phyloP scores from a whole-genome alignment of 2,797 vertebrate genomes.

The Petrocephalus schoutedeni region DNA sequence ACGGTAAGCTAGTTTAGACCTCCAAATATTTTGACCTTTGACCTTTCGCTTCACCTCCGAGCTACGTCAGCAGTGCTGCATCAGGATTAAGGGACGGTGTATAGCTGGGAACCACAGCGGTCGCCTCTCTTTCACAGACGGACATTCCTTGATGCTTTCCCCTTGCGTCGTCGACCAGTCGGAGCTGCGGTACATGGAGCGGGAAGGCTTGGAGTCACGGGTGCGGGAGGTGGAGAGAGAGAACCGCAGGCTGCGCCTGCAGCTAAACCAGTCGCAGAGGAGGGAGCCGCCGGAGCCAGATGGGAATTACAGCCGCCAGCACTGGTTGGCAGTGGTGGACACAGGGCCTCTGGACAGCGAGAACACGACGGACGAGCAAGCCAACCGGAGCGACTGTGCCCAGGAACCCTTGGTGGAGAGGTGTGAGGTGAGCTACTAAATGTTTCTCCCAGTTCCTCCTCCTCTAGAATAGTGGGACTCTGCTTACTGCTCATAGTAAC shows the following conservation, averaged over 20 bases:
- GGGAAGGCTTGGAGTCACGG: slow-evolving; percentile 42
- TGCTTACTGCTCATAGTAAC: background rate
- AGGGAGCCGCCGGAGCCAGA: background rate
- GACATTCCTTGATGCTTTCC: slow-evolving; percentile 8
- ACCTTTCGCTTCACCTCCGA: background rate
- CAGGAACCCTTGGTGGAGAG: slow-evolving; percentile 70
- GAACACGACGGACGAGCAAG: slow-evolving; percentile 6
- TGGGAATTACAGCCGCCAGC: slow-evolving; percentile 31
- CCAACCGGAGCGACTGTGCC: slow-evolving; percentile 70
- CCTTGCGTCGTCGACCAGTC: slow-evolving; percentile 31
- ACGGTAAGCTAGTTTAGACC: background rate
- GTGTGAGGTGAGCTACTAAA: slow-evolving; percentile 69
- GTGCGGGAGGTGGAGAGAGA: slow-evolving; percentile 48
- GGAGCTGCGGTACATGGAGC: slow-evolving; percentile 35
- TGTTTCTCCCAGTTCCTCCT: background rate
- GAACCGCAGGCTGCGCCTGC: slow-evolving; percentile 47
- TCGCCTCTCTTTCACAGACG: slow-evolving; percentile 6
- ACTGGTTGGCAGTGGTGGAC: slow-evolving; percentile 27
- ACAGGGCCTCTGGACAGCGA: background rate
- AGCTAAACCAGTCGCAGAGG: slow-evolving; percentile 37
- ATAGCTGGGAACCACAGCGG: background rate
- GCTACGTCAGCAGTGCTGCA: background rate
- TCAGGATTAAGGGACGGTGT: background rate
- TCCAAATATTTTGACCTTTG: background rate
- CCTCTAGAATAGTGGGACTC: background rate